Percentiles rank a stretch among this genome's conserved stretches.
Evolutionary conservation across 2,797 vertebrate genomes (phyloP).

Genomic region (Eleutherodactylus coqui): DNA sequence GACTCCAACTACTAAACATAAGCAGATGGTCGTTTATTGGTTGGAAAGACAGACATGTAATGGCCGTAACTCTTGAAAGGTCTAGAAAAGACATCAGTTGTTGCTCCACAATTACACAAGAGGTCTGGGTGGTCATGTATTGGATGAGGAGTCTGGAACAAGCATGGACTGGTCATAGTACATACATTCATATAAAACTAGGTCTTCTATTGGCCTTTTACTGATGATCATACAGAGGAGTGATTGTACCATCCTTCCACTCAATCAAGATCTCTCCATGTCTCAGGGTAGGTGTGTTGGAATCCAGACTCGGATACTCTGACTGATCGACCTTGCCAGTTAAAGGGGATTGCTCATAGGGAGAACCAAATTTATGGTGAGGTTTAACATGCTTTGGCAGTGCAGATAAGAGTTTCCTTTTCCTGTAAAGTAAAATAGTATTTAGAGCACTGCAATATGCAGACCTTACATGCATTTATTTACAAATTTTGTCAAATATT

Average conservation of each 20-base stretch:
- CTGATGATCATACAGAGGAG: slow-evolving; percentile 80
- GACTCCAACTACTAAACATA: background rate
- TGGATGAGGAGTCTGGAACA: background rate
- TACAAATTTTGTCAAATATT: background rate
- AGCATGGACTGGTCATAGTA: too few species aligned
- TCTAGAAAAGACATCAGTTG: background rate
- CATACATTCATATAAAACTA: background rate
- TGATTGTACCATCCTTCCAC: slow-evolving; percentile 87
- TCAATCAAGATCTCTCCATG: slow-evolving; percentile 86
- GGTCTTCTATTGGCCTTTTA: background rate
- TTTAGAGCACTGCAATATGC: background rate
- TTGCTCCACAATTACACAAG: background rate
- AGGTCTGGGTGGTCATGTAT: background rate
- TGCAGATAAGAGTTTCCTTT: slow-evolving; percentile 83
- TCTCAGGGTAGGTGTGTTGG: slow-evolving; percentile 75
- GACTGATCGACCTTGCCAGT: slow-evolving; percentile 65
- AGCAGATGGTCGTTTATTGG: background rate
- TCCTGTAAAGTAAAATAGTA: slow-evolving; percentile 65
- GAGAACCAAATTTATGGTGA: slow-evolving; percentile 70
- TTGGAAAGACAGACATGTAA: background rate
- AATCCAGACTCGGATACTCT: slow-evolving; percentile 54
- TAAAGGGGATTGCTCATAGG: slow-evolving; percentile 72
- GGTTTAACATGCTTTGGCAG: slow-evolving; percentile 77
- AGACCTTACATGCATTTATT: too few species aligned
- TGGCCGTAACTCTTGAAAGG: background rate